Conservation (phyloP, 1,140 invertebrate genomes). For the Pogonomyrmex barbatus region DNA sequence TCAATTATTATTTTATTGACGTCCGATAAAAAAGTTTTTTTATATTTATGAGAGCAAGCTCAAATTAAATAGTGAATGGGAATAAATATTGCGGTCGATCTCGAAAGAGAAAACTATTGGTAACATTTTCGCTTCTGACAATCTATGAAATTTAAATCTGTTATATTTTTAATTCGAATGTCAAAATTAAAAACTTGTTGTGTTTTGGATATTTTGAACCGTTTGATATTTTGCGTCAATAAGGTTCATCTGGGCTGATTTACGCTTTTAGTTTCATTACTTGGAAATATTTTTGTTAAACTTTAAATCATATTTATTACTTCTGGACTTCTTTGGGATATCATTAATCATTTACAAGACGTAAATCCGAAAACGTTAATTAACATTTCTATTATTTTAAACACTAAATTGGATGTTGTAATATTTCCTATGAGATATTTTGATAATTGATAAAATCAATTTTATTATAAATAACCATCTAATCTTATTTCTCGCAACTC, state of each 20-base stretch:
- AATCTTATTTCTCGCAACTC: not conserved
- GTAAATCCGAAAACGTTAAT: not conserved
- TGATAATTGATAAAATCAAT: not conserved
- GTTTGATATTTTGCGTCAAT: conserved; percentile 51
- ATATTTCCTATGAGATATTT: not conserved
- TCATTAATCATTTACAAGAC: not conserved
- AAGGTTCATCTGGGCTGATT: not conserved
- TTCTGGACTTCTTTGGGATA: not conserved
- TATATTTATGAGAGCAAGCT: not conserved
- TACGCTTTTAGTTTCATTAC: conserved; percentile 33
- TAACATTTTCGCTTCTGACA: conserved; percentile 24
- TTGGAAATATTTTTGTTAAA: conserved; percentile 26
- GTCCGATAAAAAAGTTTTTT: not conserved
- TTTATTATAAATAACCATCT: not conserved
- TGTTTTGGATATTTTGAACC: not conserved
- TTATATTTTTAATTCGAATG: conserved; percentile 12
- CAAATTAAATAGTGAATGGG: not conserved
- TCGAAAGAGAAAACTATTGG: not conserved
- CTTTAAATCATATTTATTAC: not conserved
- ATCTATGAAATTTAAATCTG: conserved; percentile 23
- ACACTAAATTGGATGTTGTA: not conserved
- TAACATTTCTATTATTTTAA: not conserved
- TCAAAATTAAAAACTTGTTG: conserved; percentile 68
- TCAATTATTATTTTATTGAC: not conserved
- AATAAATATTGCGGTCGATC: not conserved